phyloP scores from a whole-genome alignment of 2,797 vertebrate genomes.

The Amniataba percoides region DNA sequence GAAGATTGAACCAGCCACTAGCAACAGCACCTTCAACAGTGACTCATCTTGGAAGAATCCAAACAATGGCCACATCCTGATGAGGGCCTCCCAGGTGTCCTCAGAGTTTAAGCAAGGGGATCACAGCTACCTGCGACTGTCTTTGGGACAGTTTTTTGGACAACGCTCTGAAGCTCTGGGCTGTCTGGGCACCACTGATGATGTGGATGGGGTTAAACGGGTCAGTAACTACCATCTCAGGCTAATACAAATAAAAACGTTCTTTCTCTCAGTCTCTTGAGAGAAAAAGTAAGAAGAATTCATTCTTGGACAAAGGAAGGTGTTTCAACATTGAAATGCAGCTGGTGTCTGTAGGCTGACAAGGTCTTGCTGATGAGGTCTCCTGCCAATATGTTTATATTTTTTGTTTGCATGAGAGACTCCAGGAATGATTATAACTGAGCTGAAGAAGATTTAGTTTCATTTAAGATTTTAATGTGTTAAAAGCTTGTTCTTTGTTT shows the following conservation, averaged over 20 bases:
- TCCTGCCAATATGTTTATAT: background rate
- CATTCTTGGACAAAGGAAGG: background rate
- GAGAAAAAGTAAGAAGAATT: no score
- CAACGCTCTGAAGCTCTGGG: slow-evolving; percentile 97
- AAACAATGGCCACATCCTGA: slow-evolving; percentile 80
- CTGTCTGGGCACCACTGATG: slow-evolving; percentile 86
- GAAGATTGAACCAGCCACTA: slow-evolving; percentile 83
- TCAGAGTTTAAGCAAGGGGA: slow-evolving; percentile 85
- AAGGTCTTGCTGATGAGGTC: background rate
- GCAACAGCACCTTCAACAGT: slow-evolving; percentile 73
- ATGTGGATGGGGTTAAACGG: slow-evolving; percentile 87
- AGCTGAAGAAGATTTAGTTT: background rate
- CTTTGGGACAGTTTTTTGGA: slow-evolving; percentile 94
- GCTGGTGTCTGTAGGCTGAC: background rate
- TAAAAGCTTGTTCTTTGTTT: slow-evolving; percentile 24
- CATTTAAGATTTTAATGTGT: background rate
- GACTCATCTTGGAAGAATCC: slow-evolving; percentile 90
- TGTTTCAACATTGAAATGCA: background rate
- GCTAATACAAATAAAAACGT: background rate
- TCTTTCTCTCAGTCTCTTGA: background rate
- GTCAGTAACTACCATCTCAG: slow-evolving; percentile 77
- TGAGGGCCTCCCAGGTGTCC: slow-evolving; percentile 87
- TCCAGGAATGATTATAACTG: background rate
- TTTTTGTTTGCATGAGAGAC: background rate
- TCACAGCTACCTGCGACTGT: slow-evolving; percentile 92